Base-by-base conservation (phyloP, 2,888 invertebrate species). In the Gerosis bhagava region DNA sequence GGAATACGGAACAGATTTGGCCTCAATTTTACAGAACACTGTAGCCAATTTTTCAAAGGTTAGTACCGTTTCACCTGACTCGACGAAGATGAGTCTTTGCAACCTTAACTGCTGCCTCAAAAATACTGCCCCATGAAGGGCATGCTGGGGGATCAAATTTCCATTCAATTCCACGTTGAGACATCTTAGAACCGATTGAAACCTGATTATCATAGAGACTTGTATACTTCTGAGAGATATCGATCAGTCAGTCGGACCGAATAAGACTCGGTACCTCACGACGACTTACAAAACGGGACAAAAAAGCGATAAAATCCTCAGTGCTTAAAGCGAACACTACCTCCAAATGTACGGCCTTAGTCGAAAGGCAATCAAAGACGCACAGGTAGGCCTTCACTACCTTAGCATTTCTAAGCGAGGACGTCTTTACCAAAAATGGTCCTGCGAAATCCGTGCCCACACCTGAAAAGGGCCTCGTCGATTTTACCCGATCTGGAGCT, bases 31-130 rank as follows among this genome's bases (percentile, higher is more conserved):
- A 5, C 42, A 21, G 13, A 52, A 58, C 2, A 55, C 24, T 5
- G 58, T 56, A 5, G 28, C 10, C 11, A 58, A 16, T 24, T 58
- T 54, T 28, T 58, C 54, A 26, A 51, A 56, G 4, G 54, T 40
- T 0, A 59, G 22, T 1, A 42, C 36, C 15, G 31, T 22, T 11
- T 41, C 39, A 15, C 48, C 50, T 1, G 1, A 40, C 43, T 3
- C 50, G 47, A 11, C 25, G 49, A 5, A 57, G 24, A 32, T 52
- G 51, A 7, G 36, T 21, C 41, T 59, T 59, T 1, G 51, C 42
- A 2, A 50, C 49, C 37, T 57, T 59, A 5, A 57, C 47, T 1
- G 29, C 51, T 12, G 43, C 43, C 21, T 60, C 56, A 15, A 36
- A 32, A 16, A 32, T 32, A 32, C 31, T 16, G 10, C 31, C 36